A percentile compares a stretch with the other conserved stretches of the same genome.
These are phyloP conservation scores for Myrmophylax atrothorax DNA, from an alignment of 2,113 vertebrate genomes.

Conservation along the genomic window DNA sequence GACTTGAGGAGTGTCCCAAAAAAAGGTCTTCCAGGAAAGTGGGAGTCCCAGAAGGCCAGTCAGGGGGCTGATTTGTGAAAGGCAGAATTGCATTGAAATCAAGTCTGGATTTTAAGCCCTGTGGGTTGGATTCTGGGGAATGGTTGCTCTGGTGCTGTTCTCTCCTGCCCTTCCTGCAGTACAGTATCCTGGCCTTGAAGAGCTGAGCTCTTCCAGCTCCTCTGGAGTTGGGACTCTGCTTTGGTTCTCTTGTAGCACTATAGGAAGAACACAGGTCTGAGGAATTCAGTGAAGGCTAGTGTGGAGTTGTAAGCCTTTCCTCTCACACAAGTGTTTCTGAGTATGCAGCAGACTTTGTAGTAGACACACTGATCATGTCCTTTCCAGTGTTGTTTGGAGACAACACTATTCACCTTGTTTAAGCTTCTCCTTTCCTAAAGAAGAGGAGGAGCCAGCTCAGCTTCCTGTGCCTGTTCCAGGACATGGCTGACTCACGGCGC, in stretches of 20 bases:
- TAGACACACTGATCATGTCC: rapidly evolving
- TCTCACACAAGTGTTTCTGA: not conserved
- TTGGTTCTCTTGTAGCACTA: not conserved
- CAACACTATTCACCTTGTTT: rapidly evolving
- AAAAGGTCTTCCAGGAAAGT: not conserved
- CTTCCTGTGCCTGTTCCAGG: constrained; percentile 68
- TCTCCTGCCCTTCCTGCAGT: not conserved
- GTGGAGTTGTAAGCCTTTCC: not conserved
- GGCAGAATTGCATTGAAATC: not conserved
- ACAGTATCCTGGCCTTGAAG: not conserved
- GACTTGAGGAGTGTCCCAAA: not conserved
- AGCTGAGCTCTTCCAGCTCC: not conserved
- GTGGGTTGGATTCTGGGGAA: not conserved
- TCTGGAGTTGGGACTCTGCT: not conserved
- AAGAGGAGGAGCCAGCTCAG: not conserved
- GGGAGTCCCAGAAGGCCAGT: not conserved
- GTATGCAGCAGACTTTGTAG: not conserved
- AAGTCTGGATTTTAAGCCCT: not conserved
- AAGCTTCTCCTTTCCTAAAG: not conserved
- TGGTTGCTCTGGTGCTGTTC: not conserved
- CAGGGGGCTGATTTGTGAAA: not conserved
- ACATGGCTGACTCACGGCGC: constrained; percentile 94
- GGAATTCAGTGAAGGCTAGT: not conserved
- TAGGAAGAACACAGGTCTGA: not conserved
- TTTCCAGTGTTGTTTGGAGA: not conserved